Percentiles rank a stretch among this genome's conserved stretches.
These are phyloP conservation scores for Bibio marci DNA, from an alignment of 2,888 invertebrate genomes.

Conservation along the genomic window DNA sequence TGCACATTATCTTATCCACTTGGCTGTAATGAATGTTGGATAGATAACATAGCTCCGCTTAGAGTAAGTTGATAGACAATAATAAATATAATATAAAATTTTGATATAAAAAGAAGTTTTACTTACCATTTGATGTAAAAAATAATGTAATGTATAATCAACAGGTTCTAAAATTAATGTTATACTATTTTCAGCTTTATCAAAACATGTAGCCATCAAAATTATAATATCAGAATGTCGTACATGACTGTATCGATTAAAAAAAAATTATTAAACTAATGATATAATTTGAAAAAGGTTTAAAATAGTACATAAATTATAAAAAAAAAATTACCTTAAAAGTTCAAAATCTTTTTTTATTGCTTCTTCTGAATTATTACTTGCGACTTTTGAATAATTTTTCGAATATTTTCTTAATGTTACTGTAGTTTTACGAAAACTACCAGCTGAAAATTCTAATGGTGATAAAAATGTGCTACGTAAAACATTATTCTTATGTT, in stretches of 20 bases:
- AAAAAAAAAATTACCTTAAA: conserved; percentile 8
- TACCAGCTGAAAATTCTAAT: conserved; percentile 9
- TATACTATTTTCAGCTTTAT: conserved; percentile 23
- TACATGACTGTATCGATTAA: conserved; percentile 34
- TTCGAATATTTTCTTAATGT: conserved; percentile 6
- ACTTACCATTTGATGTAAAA: conserved; percentile 32
- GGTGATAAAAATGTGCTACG: conserved; percentile 6
- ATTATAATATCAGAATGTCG: conserved; percentile 35
- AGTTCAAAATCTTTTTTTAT: conserved; percentile 10
- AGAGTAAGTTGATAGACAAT: no score
- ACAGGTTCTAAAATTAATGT: conserved; percentile 34
- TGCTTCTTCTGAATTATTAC: conserved; percentile 7
- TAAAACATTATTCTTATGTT: conserved; percentile 6
- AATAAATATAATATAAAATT: no score
- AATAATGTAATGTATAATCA: conserved; percentile 28
- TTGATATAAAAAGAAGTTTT: no score
- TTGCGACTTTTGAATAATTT: background rate
- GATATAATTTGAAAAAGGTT: conserved; percentile 1
- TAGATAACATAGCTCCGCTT: no score
- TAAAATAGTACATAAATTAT: background rate
- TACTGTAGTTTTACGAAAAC: conserved; percentile 8
- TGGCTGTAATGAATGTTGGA: no score
- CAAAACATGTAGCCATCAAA: conserved; percentile 33
- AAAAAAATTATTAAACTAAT: conserved; percentile 12
- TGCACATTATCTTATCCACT: no score